These are phyloP conservation scores for Dynastes grantii DNA, from an alignment of 2,888 invertebrate species.

Conservation along the genomic window DNA sequence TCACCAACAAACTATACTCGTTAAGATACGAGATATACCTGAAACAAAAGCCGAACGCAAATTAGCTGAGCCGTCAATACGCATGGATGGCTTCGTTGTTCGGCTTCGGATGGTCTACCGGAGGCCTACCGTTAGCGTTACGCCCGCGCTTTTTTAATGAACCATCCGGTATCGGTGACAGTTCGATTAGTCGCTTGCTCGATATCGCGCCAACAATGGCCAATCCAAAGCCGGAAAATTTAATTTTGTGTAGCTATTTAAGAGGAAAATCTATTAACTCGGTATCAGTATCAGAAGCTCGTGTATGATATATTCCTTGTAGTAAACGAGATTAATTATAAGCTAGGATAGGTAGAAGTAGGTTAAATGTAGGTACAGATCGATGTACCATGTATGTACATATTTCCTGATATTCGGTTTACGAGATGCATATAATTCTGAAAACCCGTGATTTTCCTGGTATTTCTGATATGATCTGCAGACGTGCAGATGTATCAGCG, in stretches of 20 bases:
- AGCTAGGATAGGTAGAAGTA: too few relatives aligned
- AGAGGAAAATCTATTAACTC: conserved; percentile 26
- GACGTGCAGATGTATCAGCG: too few relatives aligned
- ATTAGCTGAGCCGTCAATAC: conserved; percentile 34
- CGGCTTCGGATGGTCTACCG: conserved; percentile 15
- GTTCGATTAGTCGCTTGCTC: conserved; percentile 37
- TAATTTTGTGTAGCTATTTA: conserved; percentile 29
- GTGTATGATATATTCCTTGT: background rate
- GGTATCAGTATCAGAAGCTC: conserved; percentile 20
- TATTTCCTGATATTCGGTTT: too few relatives aligned
- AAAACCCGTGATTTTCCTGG: too few relatives aligned
- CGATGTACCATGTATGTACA: too few relatives aligned
- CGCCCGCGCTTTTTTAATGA: conserved; percentile 22
- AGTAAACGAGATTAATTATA: background rate
- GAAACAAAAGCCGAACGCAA: conserved; percentile 45
- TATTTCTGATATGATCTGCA: too few relatives aligned
- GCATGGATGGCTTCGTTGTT: conserved; percentile 19
- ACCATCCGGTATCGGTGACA: conserved; percentile 23
- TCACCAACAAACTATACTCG: conserved; percentile 38
- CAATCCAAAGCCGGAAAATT: conserved; percentile 27
- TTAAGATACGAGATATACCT: conserved; percentile 46
- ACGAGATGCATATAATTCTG: too few relatives aligned
- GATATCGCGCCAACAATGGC: conserved; percentile 5
- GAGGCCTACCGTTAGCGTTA: conserved; percentile 1
- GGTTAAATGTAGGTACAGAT: too few relatives aligned